Evolutionary conservation across 2,797 vertebrate genomes (phyloP), one percentile per base, ranked within the genome.

Genomic region (Sylvilagus floridanus): DNA sequence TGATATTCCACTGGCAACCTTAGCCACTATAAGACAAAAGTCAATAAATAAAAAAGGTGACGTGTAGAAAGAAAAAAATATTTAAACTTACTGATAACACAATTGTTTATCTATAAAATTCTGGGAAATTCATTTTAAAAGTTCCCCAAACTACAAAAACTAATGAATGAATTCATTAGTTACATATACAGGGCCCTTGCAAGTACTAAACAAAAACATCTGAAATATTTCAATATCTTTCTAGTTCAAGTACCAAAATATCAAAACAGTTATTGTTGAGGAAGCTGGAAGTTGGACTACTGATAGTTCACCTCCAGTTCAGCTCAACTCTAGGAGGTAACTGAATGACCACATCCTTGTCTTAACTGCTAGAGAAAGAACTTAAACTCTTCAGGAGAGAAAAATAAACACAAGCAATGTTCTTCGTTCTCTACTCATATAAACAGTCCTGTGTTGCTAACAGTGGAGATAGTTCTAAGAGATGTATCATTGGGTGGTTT

Each of bases 161-260:
- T 68, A 57, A 65, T 79, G 16, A 42, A 10, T 24, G 5, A 88
- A 68, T 28, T 60, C 65, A 62, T 5, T 57, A 76, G 10, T 88
- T 90, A 52, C 16, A 77, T 4, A 10, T 12, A 69, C 5, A 92
- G 78, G 14, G 21, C 32, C 17, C 69, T 82, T 92, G 42, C 14
- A 22, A 57, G 21, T 26, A 66, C 16, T 71, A 75, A 86, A 72
- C 32, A 47, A 89, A 88, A 90, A 66, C 11, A 54, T 57, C 30
- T 69, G 4, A 84, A 52, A 73, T 35, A 21, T 88, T 12, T 82
- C 21, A 63, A 2, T 68, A 7, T 2, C 30, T 73, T 24, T 79
- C 62, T 17, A 82, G 22, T 52, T 90, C 22, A 96, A 68, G 88
- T 17, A 78, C 5, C 63, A 63, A 95, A 92, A 24, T 95, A 66